Evolutionary conservation across 2,888 invertebrate genomes (phyloP).

Genomic region (Diabrotica balteata): DNA sequence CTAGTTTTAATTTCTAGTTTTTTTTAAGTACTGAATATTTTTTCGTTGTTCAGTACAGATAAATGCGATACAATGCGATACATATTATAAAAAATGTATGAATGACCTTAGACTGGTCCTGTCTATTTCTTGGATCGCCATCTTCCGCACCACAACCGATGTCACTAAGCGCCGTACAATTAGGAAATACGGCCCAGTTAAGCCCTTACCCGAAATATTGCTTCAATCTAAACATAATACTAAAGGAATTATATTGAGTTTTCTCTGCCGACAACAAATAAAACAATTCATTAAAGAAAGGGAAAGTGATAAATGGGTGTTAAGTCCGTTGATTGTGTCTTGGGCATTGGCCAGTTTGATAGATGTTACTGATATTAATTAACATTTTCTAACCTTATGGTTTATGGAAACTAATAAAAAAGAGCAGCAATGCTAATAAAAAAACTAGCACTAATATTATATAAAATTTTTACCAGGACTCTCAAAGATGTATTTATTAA

Average conservation of each 20-base stretch:
- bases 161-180: constrained; percentile 43
- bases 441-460: no score
- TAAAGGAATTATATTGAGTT: constrained; percentile 33
- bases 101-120: constrained; percentile 3
- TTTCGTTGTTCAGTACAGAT: no score
- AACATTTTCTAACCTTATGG: no score
- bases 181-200: constrained; percentile 40
- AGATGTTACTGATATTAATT: no score
- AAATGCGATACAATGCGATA: no score
- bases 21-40: no score
- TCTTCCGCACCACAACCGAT: constrained; percentile 22
- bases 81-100: no score
- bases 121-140: neutral
- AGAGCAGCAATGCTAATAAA: no score
- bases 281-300: constrained; percentile 37
- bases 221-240: constrained; percentile 42
- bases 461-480: no score
- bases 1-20: no score
- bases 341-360: neutral
- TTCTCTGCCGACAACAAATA: constrained; percentile 37
- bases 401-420: no score
- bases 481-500: no score
- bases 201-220: constrained; percentile 40
- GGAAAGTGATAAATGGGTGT: constrained; percentile 29
- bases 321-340: constrained; percentile 25